Evolutionary conservation across 2,797 vertebrate genomes (phyloP), one percentile per base, ranked within the genome.

Genomic region (Micromesistius poutassou): DNA sequence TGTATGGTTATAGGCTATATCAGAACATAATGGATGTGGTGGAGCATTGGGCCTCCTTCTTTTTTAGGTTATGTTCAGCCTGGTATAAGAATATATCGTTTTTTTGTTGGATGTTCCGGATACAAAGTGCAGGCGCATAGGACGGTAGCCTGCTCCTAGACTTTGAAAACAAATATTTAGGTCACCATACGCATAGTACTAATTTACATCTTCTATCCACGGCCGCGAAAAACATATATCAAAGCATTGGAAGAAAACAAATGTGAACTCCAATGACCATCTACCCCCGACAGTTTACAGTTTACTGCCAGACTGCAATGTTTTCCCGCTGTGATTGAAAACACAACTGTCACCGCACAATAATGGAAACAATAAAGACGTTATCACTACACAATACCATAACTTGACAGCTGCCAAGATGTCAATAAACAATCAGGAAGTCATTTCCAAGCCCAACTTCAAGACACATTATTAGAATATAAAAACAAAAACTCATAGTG

Each of bases 361-460:
- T 91, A 83, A 91, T 84, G 81, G 83, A 93, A 90, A 92, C 90
- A 93, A 93, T 93, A 91, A 90, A 90, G 88, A 89, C 87, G 88
- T 89, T 92, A 89, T 89, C 84, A 75, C 79, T 75, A 85, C 78
- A 81, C 85, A 83, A 85, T 71, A 38, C 31, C 35, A 22, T 38
- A 85, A 79, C 83, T 78, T 91, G 90, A 91, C 92, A 90, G 90
- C 91, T 85, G 87, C 87, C 87, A 88, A 89, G 88, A 87, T 91
- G 87, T 91, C 90, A 91, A 90, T 88, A 89, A 88, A 91, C 36
- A 85, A 90, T 90, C 89, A 88, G 89, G 83, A 89, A 90, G 91
- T 88, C 84, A 91, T 91, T 92, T 91, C 88, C 85, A 89, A 85
- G 89, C 82, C 86, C 86, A 87, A 91, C 86, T 90, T 90, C 88